phyloP scores from a whole-genome alignment of 2,888 invertebrate species.

The Eurois occulta region DNA sequence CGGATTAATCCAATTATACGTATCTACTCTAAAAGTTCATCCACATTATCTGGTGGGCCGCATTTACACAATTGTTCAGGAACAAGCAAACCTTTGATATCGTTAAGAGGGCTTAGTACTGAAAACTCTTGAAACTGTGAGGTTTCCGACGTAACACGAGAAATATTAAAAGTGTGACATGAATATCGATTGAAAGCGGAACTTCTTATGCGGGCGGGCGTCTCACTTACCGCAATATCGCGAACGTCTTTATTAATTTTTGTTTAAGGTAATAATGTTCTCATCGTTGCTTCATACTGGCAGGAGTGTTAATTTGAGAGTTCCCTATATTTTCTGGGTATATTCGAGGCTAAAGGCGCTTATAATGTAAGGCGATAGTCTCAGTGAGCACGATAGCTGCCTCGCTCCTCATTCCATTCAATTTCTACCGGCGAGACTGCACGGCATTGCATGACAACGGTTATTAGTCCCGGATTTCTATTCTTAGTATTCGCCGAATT shows the following conservation, averaged over 20 bases:
- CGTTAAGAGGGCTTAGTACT: slow-evolving; percentile 28
- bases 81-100: slow-evolving; percentile 43
- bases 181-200: slow-evolving; percentile 65
- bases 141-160: slow-evolving; percentile 36
- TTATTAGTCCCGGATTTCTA: slow-evolving; percentile 35
- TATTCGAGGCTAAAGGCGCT: neutral
- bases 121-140: slow-evolving; percentile 47
- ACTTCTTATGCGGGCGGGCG: slow-evolving; percentile 57
- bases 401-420: slow-evolving; percentile 21
- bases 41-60: slow-evolving; percentile 71
- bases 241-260: slow-evolving; percentile 55
- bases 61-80: slow-evolving; percentile 65
- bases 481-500: slow-evolving; percentile 33
- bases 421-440: slow-evolving; percentile 9
- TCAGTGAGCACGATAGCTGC: neutral
- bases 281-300: slow-evolving; percentile 1
- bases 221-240: slow-evolving; percentile 57
- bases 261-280: slow-evolving; percentile 24
- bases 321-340: neutral
- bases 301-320: neutral
- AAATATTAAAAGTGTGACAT: slow-evolving; percentile 70
- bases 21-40: slow-evolving; percentile 77
- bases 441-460: slow-evolving; percentile 40
- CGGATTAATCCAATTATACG: slow-evolving; percentile 86
- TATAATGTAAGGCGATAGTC: slow-evolving; percentile 7